Base-by-base conservation (phyloP, 2,797 vertebrate genomes). In the Stomatorhinus walkeri region DNA sequence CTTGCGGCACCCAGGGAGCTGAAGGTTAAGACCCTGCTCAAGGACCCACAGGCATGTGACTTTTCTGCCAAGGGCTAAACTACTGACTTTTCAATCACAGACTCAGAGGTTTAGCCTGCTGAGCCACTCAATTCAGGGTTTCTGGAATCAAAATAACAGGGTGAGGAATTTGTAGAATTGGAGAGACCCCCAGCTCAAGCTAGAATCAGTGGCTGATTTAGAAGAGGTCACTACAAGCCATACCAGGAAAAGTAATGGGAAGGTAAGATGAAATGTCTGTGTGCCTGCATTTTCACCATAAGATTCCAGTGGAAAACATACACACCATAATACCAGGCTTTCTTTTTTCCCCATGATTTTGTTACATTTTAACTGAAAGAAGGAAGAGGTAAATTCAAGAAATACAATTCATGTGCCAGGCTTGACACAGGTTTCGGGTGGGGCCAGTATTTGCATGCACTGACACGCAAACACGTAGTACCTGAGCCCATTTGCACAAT, bases 391-490 rank as follows among this genome's bases (percentile, higher is more conserved):
- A 16, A 72, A 72, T 59, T 79, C 16, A 88, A 16, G 40, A 28
- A 56, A 16, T 32, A 9, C 8, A 86, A 24, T 43, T 12, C 1
- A 68, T 68, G 24, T 68, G 28, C 28, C 40, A 83, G 8, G 8
- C n/a, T 84, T 90, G 89, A 87, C 59, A 8, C 8, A 52, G 89
- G 89, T 40, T 89, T 87, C 76, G 79, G 22, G 24, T 68, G 28
- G 64, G 64, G 64, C 64, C 64, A 14, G 28, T 14, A 68, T 68
- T 68, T 68, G 24, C 61, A 68, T 68, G 10, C 24, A 32, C 61
- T 68, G 61, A 32, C 61, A 68, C 10, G 61, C 24, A 28, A 32
- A 68, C 61, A 68, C 1, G 4, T 24, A 28, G 10, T 32, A 10
- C 59, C 59, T 61, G 22, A 68, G 24, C 10, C 61, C 10, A 68